phyloP scores from a whole-genome alignment of 2,888 invertebrate genomes.

The Meghimatium bilineatum region DNA sequence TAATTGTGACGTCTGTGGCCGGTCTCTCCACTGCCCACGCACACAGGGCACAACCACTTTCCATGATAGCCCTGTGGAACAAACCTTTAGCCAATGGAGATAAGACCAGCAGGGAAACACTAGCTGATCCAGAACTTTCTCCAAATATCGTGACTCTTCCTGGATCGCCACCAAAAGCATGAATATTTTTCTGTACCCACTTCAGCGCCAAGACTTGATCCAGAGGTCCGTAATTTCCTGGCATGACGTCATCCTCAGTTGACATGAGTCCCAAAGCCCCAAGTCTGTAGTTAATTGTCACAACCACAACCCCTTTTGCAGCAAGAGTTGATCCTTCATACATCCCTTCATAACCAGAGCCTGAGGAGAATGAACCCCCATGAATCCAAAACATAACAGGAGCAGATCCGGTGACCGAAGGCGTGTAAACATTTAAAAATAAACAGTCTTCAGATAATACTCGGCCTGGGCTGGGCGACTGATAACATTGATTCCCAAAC shows the following conservation, averaged over 20 bases:
- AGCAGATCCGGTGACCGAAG: not conserved
- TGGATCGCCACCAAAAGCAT: constrained; percentile 49
- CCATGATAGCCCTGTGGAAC: not conserved
- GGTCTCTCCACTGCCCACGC: not conserved
- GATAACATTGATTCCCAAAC: not conserved
- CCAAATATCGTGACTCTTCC: constrained; percentile 50
- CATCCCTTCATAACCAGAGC: not conserved
- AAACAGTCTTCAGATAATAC: not conserved
- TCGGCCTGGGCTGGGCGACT: not conserved
- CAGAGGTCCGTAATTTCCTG: constrained; percentile 45
- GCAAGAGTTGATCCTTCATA: not conserved
- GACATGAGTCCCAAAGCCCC: constrained; percentile 15
- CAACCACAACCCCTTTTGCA: not conserved
- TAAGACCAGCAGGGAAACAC: constrained; percentile 45
- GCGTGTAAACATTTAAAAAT: not conserved
- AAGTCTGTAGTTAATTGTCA: constrained; percentile 22
- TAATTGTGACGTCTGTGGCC: not conserved
- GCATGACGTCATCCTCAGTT: constrained; percentile 36
- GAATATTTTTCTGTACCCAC: constrained; percentile 45
- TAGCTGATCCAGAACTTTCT: constrained; percentile 48
- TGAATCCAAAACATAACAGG: constrained; percentile 28
- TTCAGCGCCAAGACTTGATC: constrained; percentile 44
- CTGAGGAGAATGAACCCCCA: not conserved
- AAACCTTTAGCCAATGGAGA: constrained; percentile 48
- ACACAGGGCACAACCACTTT: constrained; percentile 21